Percentiles rank a stretch among this genome's conserved stretches.
Evolutionary conservation across 1,140 invertebrate genomes (phyloP).

Genomic region (Caenorhabditis briggsae): DNA sequence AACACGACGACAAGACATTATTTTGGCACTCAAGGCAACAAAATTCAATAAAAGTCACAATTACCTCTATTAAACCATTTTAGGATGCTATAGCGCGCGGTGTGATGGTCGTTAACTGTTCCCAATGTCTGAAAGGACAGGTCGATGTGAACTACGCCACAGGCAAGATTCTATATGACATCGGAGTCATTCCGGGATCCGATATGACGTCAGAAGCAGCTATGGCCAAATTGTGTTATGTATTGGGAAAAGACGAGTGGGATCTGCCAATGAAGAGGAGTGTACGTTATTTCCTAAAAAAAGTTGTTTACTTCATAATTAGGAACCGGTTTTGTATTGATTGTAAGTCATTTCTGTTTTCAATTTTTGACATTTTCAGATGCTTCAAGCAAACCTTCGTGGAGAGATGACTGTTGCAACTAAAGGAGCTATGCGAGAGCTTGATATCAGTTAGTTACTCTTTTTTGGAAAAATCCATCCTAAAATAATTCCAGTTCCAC

Average conservation of each 20-base stretch:
- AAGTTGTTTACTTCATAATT: not conserved
- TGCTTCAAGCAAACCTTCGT: constrained; percentile 86
- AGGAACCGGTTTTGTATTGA: constrained; percentile 20
- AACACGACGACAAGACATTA: constrained; percentile 86
- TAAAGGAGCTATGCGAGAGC: constrained; percentile 79
- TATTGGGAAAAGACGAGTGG: constrained; percentile 88
- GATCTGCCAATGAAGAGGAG: constrained; percentile 83
- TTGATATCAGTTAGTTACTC: constrained; percentile 83
- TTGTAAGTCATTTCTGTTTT: not conserved
- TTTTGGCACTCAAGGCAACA: constrained; percentile 81
- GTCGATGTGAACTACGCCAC: constrained; percentile 87
- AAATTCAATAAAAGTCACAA: not conserved
- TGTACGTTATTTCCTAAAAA: constrained; percentile 66
- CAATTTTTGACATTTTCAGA: constrained; percentile 79
- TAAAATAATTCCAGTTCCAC: constrained; percentile 68
- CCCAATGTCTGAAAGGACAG: constrained; percentile 86
- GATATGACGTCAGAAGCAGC: constrained; percentile 97
- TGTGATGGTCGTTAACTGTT: constrained; percentile 91
- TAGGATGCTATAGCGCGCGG: constrained; percentile 84
- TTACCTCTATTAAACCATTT: constrained; percentile 77
- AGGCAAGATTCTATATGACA: constrained; percentile 82
- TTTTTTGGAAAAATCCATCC: constrained; percentile 73
- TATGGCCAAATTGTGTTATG: constrained; percentile 90
- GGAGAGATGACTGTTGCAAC: constrained; percentile 82
- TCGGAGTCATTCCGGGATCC: constrained; percentile 88